Percentiles rank a stretch among this genome's conserved stretches.
phyloP scores from a whole-genome alignment of 2,113 vertebrate genomes.

The Caranx ignobilis region DNA sequence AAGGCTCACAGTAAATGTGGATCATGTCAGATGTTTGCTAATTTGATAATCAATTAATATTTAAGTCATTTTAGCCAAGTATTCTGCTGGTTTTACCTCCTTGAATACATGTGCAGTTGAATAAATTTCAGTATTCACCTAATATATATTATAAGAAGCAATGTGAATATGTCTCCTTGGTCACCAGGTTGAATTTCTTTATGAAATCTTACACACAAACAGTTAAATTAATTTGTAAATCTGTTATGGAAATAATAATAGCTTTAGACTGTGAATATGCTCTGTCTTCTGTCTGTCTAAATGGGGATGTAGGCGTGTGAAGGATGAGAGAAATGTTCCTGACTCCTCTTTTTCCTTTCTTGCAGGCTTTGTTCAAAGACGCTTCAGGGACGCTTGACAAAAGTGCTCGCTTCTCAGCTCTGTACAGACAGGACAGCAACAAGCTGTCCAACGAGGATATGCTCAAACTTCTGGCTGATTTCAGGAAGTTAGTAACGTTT shows the following conservation, averaged over 20 bases:
- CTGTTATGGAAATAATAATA: neutral
- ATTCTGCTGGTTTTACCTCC: too few species aligned
- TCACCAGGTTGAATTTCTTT: too few species aligned
- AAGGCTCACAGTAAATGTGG: too few species aligned
- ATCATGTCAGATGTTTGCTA: too few species aligned
- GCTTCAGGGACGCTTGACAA: conserved; percentile 93
- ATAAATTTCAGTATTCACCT: neutral
- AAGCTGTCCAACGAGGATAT: conserved; percentile 97
- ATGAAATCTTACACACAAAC: too few species aligned
- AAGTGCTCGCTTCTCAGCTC: conserved; percentile 93
- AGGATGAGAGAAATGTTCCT: neutral
- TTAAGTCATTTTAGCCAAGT: too few species aligned
- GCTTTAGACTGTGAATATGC: neutral
- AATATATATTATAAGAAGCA: neutral
- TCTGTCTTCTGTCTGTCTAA: neutral
- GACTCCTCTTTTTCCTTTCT: conserved; percentile 38
- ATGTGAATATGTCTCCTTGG: neutral
- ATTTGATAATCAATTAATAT: too few species aligned
- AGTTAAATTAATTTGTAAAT: too few species aligned
- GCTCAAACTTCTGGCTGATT: conserved; percentile 95
- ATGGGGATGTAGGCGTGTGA: neutral
- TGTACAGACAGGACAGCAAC: conserved; percentile 97
- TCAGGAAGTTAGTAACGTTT: conserved; percentile 91
- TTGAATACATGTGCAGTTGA: neutral
- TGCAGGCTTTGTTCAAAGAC: conserved; percentile 94